A percentile compares a stretch with the other conserved stretches of the same genome.
Evolutionary conservation across 2,888 invertebrate species (phyloP).

Genomic region (Agrotis ipsilon): DNA sequence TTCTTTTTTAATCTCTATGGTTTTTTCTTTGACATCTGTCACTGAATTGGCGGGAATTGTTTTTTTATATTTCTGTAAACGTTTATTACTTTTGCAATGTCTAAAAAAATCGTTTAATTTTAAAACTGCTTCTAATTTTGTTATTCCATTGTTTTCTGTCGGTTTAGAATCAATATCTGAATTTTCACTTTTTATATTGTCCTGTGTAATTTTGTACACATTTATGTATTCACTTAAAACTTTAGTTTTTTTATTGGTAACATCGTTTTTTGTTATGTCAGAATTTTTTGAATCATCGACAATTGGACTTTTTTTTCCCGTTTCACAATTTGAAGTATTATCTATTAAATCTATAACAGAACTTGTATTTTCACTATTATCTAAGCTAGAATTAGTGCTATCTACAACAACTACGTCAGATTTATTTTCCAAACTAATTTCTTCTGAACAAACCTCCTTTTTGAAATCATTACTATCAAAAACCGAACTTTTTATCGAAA

Average conservation of each 20-base stretch:
- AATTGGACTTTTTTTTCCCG: conserved; percentile 9
- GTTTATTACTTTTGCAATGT: conserved; percentile 66
- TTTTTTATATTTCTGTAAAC: conserved; percentile 42
- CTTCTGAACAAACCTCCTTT: conserved; percentile 50
- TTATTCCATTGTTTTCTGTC: conserved; percentile 16
- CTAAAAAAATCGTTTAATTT: conserved; percentile 68
- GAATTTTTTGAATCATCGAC: conserved; percentile 18
- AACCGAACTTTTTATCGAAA: conserved; percentile 21
- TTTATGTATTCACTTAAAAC: conserved; percentile 66
- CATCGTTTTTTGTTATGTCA: neutral
- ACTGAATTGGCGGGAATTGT: conserved; percentile 20
- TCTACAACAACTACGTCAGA: conserved; percentile 18
- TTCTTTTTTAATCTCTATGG: conserved; percentile 42
- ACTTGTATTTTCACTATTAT: conserved; percentile 13
- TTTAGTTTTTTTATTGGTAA: conserved; percentile 38
- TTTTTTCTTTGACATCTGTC: conserved; percentile 45
- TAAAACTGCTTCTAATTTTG: conserved; percentile 33
- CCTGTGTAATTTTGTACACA: conserved; percentile 69
- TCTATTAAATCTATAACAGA: conserved; percentile 16
- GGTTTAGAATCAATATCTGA: conserved; percentile 2
- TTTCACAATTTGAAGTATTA: conserved; percentile 5
- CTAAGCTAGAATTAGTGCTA: conserved; percentile 28
- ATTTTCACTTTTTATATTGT: conserved; percentile 14
- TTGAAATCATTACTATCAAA: conserved; percentile 62
- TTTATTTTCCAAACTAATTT: conserved; percentile 5